Percentiles rank a stretch among this genome's conserved stretches.
Conservation (phyloP, 2,113 vertebrate genomes). For the Laticauda colubrina region DNA sequence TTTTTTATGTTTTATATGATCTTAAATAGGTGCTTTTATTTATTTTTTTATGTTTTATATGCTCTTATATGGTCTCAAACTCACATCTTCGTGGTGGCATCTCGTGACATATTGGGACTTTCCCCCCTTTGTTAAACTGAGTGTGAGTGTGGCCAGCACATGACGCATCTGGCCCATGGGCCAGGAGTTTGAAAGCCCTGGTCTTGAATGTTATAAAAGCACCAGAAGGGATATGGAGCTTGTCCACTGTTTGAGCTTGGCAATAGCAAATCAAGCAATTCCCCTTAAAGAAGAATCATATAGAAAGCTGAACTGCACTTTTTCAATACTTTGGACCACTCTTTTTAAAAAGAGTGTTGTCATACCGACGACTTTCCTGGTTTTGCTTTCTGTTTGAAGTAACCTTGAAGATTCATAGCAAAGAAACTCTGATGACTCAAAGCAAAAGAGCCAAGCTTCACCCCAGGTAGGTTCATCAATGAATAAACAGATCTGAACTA, state of each 20-base stretch:
- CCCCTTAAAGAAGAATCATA: background rate
- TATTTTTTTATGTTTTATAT: background rate
- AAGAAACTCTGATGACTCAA: background rate
- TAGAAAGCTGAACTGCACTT: background rate
- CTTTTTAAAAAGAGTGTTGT: background rate
- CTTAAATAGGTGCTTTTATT: background rate
- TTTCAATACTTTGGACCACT: background rate
- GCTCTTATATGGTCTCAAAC: background rate
- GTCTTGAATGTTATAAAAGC: background rate
- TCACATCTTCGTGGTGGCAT: no score
- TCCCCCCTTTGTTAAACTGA: no score
- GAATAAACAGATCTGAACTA: background rate
- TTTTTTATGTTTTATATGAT: background rate
- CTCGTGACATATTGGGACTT: no score
- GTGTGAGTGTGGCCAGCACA: no score
- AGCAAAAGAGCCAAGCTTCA: background rate
- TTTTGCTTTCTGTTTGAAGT: background rate
- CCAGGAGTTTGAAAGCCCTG: no score
- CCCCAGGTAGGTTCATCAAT: constrained; percentile 3
- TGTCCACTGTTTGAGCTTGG: background rate
- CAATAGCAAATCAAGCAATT: background rate
- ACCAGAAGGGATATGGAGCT: background rate
- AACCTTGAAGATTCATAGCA: constrained; percentile 18
- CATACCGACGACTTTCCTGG: background rate
- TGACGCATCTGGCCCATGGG: no score